Conservation (phyloP, 1,140 invertebrate species). For the Sarcophaga bullata region DNA sequence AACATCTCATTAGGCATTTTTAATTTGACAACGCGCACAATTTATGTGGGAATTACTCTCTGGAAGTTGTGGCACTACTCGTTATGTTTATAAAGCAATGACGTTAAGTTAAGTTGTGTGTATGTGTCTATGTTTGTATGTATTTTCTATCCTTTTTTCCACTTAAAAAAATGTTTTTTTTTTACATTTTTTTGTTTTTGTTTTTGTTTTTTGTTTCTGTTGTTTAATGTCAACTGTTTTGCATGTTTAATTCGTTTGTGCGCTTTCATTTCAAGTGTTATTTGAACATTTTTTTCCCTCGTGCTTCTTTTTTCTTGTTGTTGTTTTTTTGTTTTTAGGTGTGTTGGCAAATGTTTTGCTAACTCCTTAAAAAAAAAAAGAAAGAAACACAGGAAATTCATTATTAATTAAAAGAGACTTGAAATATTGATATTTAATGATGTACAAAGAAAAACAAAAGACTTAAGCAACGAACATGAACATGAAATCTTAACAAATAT, state of each 20-base stretch:
- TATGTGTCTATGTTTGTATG: background rate
- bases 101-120: background rate
- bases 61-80: background rate
- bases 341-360: background rate
- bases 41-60: slow-evolving; percentile 57
- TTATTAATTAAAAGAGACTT: slow-evolving; percentile 23
- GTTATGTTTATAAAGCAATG: background rate
- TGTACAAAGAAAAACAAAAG: slow-evolving; percentile 21
- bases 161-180: background rate
- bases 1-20: slow-evolving; percentile 64
- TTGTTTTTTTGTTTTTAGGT: background rate
- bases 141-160: background rate
- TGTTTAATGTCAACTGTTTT: slow-evolving; percentile 20
- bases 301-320: background rate
- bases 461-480: slow-evolving; percentile 15
- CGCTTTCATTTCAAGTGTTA: slow-evolving; percentile 3
- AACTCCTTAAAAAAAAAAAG: background rate
- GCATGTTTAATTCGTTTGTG: slow-evolving; percentile 4
- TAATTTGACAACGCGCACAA: slow-evolving; percentile 62
- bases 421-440: slow-evolving; percentile 26
- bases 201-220: background rate
- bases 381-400: slow-evolving; percentile 10
- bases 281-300: background rate
- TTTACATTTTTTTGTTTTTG: background rate
- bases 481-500: no score